Conservation (phyloP, 2,797 vertebrate species). For the Cryptoprocta ferox region DNA sequence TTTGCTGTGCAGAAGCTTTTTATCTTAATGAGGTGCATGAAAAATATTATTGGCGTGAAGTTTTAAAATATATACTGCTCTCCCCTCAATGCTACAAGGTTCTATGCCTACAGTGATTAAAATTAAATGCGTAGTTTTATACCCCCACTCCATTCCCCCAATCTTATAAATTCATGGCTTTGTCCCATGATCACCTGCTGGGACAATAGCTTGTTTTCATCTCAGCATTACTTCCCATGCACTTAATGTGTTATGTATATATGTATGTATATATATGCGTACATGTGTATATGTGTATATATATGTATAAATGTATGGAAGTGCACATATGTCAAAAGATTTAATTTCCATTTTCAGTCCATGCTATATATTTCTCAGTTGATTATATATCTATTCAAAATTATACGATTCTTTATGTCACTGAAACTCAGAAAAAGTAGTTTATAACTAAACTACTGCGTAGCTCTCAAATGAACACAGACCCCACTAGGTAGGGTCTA, state of each 20-base stretch:
- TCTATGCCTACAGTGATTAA: not conserved
- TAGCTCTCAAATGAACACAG: not conserved
- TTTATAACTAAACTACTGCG: not conserved
- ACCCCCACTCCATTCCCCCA: not conserved
- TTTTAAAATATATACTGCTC: not conserved
- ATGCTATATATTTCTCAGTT: not conserved
- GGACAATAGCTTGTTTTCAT: not conserved
- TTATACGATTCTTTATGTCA: not conserved
- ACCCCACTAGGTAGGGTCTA: fast-evolving
- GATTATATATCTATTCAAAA: not conserved
- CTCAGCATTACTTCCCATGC: not conserved
- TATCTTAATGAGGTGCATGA: not conserved
- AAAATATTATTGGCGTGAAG: not conserved
- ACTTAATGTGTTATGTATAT: not conserved
- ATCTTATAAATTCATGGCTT: not conserved
- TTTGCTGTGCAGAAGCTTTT: no score
- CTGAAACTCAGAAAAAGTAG: not conserved
- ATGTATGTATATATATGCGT: not conserved
- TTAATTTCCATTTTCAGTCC: not conserved
- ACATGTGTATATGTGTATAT: fast-evolving
- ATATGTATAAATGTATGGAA: no score
- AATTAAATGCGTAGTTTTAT: not conserved
- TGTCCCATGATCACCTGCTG: not conserved
- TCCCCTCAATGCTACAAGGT: not conserved
- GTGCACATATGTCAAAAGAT: not conserved